Evolutionary conservation across 1,140 invertebrate genomes (phyloP).

Genomic region (Bathynomus jamesi): DNA sequence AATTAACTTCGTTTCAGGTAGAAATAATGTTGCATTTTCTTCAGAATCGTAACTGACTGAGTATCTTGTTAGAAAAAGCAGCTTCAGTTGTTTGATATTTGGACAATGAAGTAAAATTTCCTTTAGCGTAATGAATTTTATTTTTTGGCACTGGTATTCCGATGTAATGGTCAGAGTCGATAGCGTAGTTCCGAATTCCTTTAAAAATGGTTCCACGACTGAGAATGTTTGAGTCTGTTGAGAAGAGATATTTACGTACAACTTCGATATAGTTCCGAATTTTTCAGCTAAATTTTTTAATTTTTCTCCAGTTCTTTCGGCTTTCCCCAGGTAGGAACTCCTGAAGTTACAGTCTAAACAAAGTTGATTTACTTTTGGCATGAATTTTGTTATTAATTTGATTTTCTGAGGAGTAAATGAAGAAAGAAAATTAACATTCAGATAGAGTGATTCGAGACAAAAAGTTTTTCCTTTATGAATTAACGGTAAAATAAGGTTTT

Average conservation of each 20-base stretch:
- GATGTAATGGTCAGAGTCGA: not conserved
- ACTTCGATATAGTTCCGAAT: not conserved
- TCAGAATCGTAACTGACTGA: not conserved
- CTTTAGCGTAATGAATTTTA: not conserved
- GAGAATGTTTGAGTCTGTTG: not conserved
- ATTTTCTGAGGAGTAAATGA: not conserved
- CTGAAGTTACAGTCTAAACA: not conserved
- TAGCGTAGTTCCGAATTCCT: not conserved
- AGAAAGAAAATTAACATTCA: not conserved
- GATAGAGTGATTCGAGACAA: not conserved
- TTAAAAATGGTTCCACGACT: not conserved
- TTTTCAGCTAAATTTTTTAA: not conserved
- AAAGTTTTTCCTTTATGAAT: not conserved
- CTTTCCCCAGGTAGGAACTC: not conserved
- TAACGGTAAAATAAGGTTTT: not conserved
- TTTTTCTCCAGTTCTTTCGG: not conserved
- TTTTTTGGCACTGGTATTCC: not conserved
- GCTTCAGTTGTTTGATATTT: not conserved
- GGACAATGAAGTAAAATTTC: not conserved
- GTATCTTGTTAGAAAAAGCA: not conserved
- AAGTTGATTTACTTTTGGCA: not conserved
- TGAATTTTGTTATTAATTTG: not conserved
- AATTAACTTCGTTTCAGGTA: not conserved
- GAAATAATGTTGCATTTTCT: not conserved
- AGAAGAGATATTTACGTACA: not conserved